Evolutionary conservation across 2,888 invertebrate genomes (phyloP), one percentile per base, ranked within the genome.

Genomic region (Pseudococcus jackbeardsleyi): DNA sequence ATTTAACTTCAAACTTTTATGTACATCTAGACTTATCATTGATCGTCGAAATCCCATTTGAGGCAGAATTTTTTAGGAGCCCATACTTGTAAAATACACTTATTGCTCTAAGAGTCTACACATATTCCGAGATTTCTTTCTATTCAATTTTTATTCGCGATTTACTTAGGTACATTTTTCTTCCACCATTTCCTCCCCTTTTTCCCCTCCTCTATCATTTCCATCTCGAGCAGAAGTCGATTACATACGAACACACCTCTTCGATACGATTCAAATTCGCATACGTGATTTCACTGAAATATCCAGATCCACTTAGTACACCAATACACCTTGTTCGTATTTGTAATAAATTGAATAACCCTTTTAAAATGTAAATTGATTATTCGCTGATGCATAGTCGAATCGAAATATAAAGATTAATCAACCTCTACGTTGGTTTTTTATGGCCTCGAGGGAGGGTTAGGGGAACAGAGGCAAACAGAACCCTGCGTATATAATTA

Each of bases 301-400:
- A 22, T 11, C 5, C 33, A 72, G 5, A 26, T 72, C 42, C 42
- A 19, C 72, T 26, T 72, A 72, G 33, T 5, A 26, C 15, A 39
- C 26, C 9, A 72, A 1, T 64, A 64, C 12, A 64, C 22, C 64
- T 64, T 64, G 22, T 64, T 22, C 17, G 59, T 11, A 26, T 11
- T 5, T 26, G 8, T 22, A 82, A 82, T 82, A 82, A 82, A 82
- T 82, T 82, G 79, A 82, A 82, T 82, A 82, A 82, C 46, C 42
- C 79, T 82, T 82, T 82, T 82, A 82, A 82, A 82, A 82, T 82
- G 79, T 46, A 82, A 82, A 82, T 82, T 82, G 46, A 82, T 82
- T 82, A 82, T 33, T 33, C 26, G 26, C 26, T 46, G 8, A 7
- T 33, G 9, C 46, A n/a, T n/a, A 39, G 26, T 46, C 46, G 77